Percentiles rank a stretch among this genome's conserved stretches.
These are phyloP conservation scores for Brienomyrus brachyistius DNA, from an alignment of 2,113 vertebrate genomes.

Conservation along the genomic window DNA sequence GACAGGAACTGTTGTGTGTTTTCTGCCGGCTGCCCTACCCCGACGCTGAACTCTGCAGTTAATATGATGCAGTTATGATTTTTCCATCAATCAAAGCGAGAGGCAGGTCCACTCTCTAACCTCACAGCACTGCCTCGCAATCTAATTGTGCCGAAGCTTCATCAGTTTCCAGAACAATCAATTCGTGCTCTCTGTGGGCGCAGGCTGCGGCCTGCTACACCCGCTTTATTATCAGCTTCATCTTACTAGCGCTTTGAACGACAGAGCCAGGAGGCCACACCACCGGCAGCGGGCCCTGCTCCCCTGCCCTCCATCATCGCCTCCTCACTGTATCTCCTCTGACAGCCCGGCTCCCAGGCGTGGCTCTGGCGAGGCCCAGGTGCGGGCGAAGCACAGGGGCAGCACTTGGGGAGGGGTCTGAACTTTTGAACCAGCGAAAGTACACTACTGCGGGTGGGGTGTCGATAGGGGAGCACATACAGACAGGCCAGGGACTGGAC, in stretches of 20 bases:
- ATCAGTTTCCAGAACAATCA: slow-evolving; percentile 87
- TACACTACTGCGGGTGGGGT: slow-evolving; percentile 51
- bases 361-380: slow-evolving; percentile 57
- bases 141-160: slow-evolving; percentile 95
- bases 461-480: slow-evolving; percentile 62
- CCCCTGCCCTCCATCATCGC: slow-evolving; percentile 80
- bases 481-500: background rate
- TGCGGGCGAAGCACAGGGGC: slow-evolving; percentile 58
- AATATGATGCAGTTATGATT: slow-evolving; percentile 97
- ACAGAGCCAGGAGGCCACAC: slow-evolving; percentile 68
- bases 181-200: slow-evolving; percentile 80
- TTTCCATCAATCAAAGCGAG: slow-evolving; percentile 89
- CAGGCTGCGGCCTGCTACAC: slow-evolving; percentile 69
- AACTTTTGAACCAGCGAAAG: slow-evolving; percentile 60
- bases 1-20: slow-evolving; percentile 70
- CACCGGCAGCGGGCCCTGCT: slow-evolving; percentile 51
- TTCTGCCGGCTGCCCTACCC: slow-evolving; percentile 88
- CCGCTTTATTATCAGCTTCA: slow-evolving; percentile 80
- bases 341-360: slow-evolving; percentile 52
- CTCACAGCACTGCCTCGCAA: slow-evolving; percentile 84
- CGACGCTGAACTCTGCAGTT: slow-evolving; percentile 90
- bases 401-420: slow-evolving; percentile 60
- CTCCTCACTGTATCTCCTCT: slow-evolving; percentile 69
- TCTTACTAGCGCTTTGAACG: slow-evolving; percentile 75
- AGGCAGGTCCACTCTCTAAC: slow-evolving; percentile 76